A percentile compares a stretch with the other conserved stretches of the same genome.
These are phyloP conservation scores for Mamestra configurata DNA, from an alignment of 1,140 invertebrate genomes.

Conservation along the genomic window DNA sequence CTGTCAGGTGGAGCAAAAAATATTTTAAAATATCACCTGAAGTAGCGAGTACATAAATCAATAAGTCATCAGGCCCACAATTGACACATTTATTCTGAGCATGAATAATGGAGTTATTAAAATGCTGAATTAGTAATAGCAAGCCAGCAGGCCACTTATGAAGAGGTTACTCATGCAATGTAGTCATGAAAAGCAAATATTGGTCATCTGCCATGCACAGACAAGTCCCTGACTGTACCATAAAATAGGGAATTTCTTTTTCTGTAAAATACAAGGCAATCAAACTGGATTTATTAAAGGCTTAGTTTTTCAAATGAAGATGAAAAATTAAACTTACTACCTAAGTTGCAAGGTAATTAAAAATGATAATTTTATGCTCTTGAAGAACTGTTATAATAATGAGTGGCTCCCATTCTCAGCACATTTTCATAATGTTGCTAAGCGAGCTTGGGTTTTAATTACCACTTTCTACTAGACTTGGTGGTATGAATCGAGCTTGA, in stretches of 20 bases:
- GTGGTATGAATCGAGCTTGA: conserved; percentile 1
- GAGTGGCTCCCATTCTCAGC: conserved; percentile 31
- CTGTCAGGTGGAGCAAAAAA: conserved; percentile 20
- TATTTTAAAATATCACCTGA: conserved; percentile 18
- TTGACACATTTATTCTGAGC: conserved; percentile 19
- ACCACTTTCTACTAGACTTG: conserved; percentile 36
- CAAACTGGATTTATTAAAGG: not conserved
- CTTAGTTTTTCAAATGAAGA: not conserved
- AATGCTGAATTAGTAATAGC: conserved; percentile 12
- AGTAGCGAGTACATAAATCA: conserved; percentile 25
- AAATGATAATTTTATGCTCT: conserved; percentile 35
- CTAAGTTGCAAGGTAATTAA: conserved; percentile 19
- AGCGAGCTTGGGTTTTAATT: conserved; percentile 30
- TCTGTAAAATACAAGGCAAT: not conserved
- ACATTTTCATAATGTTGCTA: conserved; percentile 23
- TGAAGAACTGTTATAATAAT: conserved; percentile 38
- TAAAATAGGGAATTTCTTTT: not conserved
- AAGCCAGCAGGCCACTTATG: conserved; percentile 3
- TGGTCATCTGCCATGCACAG: conserved; percentile 14
- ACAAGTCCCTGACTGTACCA: not conserved
- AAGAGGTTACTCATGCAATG: conserved; percentile 31
- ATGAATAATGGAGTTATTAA: conserved; percentile 25
- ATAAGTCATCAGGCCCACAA: conserved; percentile 13
- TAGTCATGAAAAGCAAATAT: conserved; percentile 14
- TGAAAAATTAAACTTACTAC: not conserved